phyloP scores from a whole-genome alignment of 1,140 invertebrate genomes.

The Berghia stephanieae region DNA sequence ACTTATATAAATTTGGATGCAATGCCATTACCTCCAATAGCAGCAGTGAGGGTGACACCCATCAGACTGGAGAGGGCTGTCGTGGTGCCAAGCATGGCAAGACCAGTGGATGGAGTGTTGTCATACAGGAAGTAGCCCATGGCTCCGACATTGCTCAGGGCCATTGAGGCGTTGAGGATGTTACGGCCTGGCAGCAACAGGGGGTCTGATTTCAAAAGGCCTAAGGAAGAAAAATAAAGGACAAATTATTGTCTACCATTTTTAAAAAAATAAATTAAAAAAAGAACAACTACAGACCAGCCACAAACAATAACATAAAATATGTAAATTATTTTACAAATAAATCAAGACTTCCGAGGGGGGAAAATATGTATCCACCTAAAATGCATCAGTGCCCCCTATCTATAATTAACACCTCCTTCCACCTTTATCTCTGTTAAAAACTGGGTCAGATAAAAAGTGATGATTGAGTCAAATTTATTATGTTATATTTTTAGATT shows the following conservation, averaged over 20 bases:
- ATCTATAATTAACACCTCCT: too few relatives aligned
- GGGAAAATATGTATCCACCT: too few relatives aligned
- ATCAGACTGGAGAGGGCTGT: slow-evolving; percentile 79
- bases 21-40: slow-evolving; percentile 79
- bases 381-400: too few relatives aligned
- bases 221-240: slow-evolving; percentile 59
- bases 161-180: slow-evolving; percentile 76
- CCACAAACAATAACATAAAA: neutral
- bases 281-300: neutral
- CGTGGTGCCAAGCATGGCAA: slow-evolving; percentile 77
- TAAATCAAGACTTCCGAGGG: neutral
- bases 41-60: slow-evolving; percentile 87
- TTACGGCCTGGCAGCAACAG: slow-evolving; percentile 85
- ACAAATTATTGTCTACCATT: neutral
- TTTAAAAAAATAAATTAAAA: neutral
- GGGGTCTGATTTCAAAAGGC: slow-evolving; percentile 81
- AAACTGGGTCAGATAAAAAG: too few relatives aligned
- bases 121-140: slow-evolving; percentile 77
- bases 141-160: slow-evolving; percentile 77
- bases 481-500: too few relatives aligned
- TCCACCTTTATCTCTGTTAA: too few relatives aligned
- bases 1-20: neutral
- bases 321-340: neutral
- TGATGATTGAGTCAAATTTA: too few relatives aligned
- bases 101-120: slow-evolving; percentile 73